These are phyloP conservation scores for Muscicapa comitata DNA, from an alignment of 2,797 vertebrate species.

Conservation along the genomic window DNA sequence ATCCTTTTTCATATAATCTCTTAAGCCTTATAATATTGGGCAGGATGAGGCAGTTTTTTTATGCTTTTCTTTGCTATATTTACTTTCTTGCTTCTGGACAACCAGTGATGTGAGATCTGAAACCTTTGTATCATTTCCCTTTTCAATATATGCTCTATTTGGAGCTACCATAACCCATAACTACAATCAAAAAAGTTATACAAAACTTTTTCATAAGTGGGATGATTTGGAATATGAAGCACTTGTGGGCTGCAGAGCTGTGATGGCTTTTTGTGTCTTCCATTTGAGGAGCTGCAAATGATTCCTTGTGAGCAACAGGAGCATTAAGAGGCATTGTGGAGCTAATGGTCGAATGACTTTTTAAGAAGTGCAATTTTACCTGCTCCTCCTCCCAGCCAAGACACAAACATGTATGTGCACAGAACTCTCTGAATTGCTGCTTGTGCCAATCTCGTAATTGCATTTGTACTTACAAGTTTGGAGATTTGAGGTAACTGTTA, in stretches of 20 bases:
- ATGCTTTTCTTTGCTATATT: neutral
- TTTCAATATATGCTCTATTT: neutral
- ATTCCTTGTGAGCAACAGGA: neutral
- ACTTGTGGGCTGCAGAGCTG: neutral
- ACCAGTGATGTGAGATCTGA: neutral
- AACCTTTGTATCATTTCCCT: neutral
- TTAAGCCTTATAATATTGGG: slow-evolving; percentile 43
- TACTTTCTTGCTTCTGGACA: slow-evolving; percentile 20
- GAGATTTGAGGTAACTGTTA: neutral
- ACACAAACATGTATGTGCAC: slow-evolving; percentile 4
- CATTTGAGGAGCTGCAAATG: neutral
- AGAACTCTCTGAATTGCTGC: neutral
- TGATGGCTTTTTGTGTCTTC: neutral
- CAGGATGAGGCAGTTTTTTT: slow-evolving; percentile 52
- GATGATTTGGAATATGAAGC: neutral
- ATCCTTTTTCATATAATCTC: slow-evolving; percentile 43
- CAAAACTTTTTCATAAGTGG: neutral
- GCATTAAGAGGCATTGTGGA: neutral
- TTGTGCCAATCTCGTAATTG: neutral
- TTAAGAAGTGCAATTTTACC: neutral
- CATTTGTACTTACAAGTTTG: neutral
- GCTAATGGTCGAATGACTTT: neutral
- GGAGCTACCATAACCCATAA: neutral
- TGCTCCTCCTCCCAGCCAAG: neutral
- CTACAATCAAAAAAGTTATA: neutral